These are phyloP conservation scores for Phortica okadai DNA, from an alignment of 2,888 invertebrate genomes.

Conservation along the genomic window DNA sequence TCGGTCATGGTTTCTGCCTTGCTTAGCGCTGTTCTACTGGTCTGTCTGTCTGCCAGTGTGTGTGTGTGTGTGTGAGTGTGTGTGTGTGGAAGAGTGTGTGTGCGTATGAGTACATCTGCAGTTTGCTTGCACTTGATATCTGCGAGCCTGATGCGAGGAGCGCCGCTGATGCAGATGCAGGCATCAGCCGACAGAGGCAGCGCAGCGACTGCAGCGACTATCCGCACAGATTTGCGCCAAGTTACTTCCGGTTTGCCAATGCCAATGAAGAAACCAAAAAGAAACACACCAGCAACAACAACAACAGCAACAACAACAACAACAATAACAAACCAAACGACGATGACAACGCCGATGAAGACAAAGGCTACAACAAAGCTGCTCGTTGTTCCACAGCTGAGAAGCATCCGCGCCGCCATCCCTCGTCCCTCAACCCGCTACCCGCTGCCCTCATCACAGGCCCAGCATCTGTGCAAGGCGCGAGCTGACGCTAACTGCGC, in stretches of 20 bases:
- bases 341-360: constrained; percentile 38
- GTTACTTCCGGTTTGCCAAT: constrained; percentile 60
- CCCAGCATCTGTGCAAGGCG: background rate
- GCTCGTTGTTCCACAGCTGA: constrained; percentile 28
- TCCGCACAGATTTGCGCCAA: background rate
- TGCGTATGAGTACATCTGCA: constrained; percentile 25
- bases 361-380: constrained; percentile 38
- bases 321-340: background rate
- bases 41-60: background rate
- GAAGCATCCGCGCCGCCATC: constrained; percentile 30
- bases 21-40: too few relatives aligned
- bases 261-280: background rate
- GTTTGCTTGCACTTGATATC: constrained; percentile 62
- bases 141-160: constrained; percentile 69
- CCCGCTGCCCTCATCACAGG: constrained; percentile 41
- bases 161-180: constrained; percentile 74
- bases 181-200: constrained; percentile 53
- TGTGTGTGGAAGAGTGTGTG: background rate
- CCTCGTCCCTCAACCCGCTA: background rate
- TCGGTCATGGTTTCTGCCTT: too few relatives aligned
- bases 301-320: constrained; percentile 25
- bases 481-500: background rate
- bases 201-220: constrained; percentile 48
- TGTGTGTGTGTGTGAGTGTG: constrained; percentile 13
- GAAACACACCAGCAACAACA: constrained; percentile 20